phyloP scores from a whole-genome alignment of 2,113 vertebrate genomes.

The Ageneiosus marmoratus region DNA sequence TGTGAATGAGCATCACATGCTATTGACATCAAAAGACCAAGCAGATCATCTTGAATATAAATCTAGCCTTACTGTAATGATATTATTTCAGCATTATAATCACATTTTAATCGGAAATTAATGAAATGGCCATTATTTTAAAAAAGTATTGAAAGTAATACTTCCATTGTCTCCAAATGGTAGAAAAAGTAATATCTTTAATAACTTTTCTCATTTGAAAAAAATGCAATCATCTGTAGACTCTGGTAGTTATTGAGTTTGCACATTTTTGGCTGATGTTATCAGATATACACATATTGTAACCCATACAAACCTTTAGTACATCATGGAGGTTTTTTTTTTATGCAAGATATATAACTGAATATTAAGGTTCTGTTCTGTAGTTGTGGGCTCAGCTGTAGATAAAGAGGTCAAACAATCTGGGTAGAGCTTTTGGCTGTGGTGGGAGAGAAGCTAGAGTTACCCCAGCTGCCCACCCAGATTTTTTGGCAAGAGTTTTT shows the following conservation, averaged over 20 bases:
- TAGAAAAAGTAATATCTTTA: background rate
- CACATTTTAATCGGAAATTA: background rate
- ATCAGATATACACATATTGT: background rate
- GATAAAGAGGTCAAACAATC: constrained; percentile 64
- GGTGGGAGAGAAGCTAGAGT: constrained; percentile 62
- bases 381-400: constrained; percentile 53
- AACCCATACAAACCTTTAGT: background rate
- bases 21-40: background rate
- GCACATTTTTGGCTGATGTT: background rate
- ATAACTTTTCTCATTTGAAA: background rate
- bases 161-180: background rate
- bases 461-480: constrained; percentile 75
- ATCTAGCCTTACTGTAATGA: background rate
- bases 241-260: background rate
- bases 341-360: too few species aligned
- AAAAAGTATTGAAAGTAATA: background rate
- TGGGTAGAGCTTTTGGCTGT: constrained; percentile 64
- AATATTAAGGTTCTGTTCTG: background rate
- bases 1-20: background rate
- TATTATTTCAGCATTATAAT: background rate
- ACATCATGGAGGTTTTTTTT: background rate
- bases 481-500: constrained; percentile 68
- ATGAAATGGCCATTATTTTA: background rate
- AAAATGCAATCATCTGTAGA: background rate
- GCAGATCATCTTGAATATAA: background rate